phyloP scores from a whole-genome alignment of 2,113 vertebrate species.

The Turnix velox region DNA sequence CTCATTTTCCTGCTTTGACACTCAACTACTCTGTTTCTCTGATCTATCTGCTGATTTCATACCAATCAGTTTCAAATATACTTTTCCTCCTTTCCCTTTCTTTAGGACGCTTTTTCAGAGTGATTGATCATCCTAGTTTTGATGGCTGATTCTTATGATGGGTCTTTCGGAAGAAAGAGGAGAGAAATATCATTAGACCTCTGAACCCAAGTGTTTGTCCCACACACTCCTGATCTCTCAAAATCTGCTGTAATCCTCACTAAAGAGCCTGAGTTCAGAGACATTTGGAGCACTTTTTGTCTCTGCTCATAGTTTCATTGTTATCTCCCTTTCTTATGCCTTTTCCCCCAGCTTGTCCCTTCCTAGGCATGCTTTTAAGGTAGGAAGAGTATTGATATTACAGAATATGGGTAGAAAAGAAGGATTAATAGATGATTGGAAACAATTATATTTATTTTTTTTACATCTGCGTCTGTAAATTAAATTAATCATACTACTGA shows the following conservation, averaged over 20 bases:
- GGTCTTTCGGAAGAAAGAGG: background rate
- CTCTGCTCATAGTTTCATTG: background rate
- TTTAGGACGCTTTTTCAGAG: background rate
- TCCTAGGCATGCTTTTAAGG: background rate
- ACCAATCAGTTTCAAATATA: background rate
- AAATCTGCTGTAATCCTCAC: background rate
- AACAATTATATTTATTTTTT: background rate
- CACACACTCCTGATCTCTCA: background rate
- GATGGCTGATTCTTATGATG: background rate
- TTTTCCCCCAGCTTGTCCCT: background rate
- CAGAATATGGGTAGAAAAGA: background rate
- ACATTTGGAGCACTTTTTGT: background rate
- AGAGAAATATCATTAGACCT: background rate
- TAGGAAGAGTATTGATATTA: background rate
- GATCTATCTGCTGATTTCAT: background rate
- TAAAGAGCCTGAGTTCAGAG: background rate
- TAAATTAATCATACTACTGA: background rate
- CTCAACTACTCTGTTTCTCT: background rate
- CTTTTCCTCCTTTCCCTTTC: background rate
- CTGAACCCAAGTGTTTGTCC: background rate
- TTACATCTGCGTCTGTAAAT: background rate
- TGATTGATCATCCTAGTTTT: background rate
- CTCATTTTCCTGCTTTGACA: background rate
- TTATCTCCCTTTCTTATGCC: background rate
- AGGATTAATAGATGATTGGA: background rate